A percentile compares a stretch with the other conserved stretches of the same genome.
Conservation (phyloP, 2,797 vertebrate species). For the Ispidina picta region DNA sequence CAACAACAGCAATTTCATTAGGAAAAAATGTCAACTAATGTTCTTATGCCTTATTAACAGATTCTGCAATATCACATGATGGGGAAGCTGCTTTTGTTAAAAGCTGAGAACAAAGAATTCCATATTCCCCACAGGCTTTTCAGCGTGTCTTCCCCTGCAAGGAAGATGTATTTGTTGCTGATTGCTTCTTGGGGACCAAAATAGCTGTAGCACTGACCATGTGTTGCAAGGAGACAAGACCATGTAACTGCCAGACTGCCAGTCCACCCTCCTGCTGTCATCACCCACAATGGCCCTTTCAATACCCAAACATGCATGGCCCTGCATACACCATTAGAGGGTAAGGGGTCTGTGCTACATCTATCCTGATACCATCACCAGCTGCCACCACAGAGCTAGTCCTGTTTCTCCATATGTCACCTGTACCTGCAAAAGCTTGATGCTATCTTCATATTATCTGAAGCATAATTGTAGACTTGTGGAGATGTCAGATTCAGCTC, state of each 20-base stretch:
- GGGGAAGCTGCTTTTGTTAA: conserved; percentile 5
- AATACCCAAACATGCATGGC: accelerated
- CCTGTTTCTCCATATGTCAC: background rate
- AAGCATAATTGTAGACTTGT: background rate
- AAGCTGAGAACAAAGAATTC: background rate
- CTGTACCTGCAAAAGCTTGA: background rate
- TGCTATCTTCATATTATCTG: background rate
- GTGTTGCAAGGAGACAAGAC: background rate
- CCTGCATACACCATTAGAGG: background rate
- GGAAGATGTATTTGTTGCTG: background rate
- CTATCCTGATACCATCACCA: background rate
- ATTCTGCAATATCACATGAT: background rate
- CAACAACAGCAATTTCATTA: background rate
- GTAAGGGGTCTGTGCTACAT: accelerated
- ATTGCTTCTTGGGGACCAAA: background rate
- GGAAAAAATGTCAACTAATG: background rate
- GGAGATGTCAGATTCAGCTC: background rate
- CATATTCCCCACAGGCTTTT: background rate
- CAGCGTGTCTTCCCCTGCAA: background rate
- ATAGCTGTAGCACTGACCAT: accelerated
- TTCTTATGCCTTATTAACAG: conserved; percentile 47
- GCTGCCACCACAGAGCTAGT: background rate
- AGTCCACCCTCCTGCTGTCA: background rate
- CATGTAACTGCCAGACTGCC: background rate
- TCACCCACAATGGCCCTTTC: background rate